A percentile compares a stretch with the other conserved stretches of the same genome.
Conservation (phyloP, 37 sponge, comb jelly and placozoan genomes). For the Tethya wilhelma region DNA sequence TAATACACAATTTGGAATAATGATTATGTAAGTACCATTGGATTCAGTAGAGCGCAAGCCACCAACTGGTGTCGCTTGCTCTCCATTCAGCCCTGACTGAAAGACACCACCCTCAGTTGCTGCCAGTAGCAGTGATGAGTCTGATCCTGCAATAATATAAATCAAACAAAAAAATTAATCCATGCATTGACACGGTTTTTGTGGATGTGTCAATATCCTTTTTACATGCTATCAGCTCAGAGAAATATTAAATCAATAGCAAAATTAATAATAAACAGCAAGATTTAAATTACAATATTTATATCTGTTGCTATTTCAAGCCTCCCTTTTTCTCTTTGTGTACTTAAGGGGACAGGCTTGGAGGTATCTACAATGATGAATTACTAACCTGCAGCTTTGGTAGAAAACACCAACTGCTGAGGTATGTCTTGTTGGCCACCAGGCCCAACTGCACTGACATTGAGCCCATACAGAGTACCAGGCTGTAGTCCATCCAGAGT, state of each 20-base stretch:
- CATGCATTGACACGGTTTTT: too few relatives aligned
- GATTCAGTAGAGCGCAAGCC: neutral
- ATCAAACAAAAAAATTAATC: too few relatives aligned
- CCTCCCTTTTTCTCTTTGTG: too few relatives aligned
- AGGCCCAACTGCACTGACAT: conserved; percentile 25
- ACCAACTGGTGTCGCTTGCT: neutral
- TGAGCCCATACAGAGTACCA: conserved; percentile 23
- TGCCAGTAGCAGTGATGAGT: neutral
- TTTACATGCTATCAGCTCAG: neutral
- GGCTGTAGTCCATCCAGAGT: neutral
- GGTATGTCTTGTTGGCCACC: too few relatives aligned
- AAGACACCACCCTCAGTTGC: neutral
- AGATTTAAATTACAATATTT: neutral
- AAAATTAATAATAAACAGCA: neutral
- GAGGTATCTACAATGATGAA: too few relatives aligned
- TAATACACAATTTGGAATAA: neutral
- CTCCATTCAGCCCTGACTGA: neutral
- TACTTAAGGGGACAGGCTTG: too few relatives aligned
- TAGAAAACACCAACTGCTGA: conserved; percentile 29
- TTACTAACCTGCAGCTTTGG: conserved; percentile 15
- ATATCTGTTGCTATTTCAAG: too few relatives aligned
- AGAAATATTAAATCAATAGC: neutral
- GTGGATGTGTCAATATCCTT: too few relatives aligned
- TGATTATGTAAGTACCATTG: neutral
- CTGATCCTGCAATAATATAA: too few relatives aligned